Conservation (phyloP, 2,113 vertebrate species). For the Panthera tigris region DNA sequence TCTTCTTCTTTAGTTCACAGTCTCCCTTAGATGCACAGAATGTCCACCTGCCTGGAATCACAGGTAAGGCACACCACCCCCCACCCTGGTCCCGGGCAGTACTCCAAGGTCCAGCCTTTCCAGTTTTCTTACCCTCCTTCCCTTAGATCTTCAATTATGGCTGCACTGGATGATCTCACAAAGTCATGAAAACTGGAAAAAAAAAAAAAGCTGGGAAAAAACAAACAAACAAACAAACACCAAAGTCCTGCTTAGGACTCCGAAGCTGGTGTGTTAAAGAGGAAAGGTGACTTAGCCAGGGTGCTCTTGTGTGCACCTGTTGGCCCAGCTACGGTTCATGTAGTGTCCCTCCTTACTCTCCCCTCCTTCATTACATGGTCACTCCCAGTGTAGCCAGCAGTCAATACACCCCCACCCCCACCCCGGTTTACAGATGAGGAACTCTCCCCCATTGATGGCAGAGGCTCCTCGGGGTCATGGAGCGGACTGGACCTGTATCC, state of each 20-base stretch:
- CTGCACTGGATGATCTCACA: neutral
- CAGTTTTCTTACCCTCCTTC: neutral
- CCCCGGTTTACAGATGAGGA: neutral
- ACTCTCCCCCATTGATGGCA: rapidly evolving
- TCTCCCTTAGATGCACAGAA: neutral
- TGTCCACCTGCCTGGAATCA: neutral
- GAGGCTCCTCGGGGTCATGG: neutral
- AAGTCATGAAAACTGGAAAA: neutral
- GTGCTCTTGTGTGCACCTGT: neutral
- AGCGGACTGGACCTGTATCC: neutral
- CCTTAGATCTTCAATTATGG: neutral
- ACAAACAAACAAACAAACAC: too few relatives aligned
- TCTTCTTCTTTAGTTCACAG: neutral
- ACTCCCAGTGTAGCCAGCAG: neutral
- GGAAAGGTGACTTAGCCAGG: neutral
- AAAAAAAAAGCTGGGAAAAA: neutral
- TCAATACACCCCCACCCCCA: neutral
- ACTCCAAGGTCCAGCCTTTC: neutral
- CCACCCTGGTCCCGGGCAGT: neutral
- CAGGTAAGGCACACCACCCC: neutral
- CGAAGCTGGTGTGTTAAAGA: neutral
- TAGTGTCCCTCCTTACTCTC: neutral
- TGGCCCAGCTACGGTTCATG: neutral
- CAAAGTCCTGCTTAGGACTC: neutral
- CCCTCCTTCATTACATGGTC: too few relatives aligned